Evolutionary conservation across 2,113 vertebrate species (phyloP).

Genomic region (Lipotes vexillifer): DNA sequence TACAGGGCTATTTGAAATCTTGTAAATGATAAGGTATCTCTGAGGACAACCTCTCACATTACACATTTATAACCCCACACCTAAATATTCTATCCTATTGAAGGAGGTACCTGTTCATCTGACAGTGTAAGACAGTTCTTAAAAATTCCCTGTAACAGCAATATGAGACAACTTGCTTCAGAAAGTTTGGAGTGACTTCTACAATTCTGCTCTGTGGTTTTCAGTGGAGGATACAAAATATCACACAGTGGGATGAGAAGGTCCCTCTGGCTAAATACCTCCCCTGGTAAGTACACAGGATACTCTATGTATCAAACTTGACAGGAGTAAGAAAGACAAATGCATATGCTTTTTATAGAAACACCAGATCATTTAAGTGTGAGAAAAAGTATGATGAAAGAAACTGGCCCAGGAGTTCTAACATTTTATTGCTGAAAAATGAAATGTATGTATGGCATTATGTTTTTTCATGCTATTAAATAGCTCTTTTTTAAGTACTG

Average conservation of each 20-base stretch:
- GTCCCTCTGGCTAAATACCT: not conserved
- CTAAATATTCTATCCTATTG: constrained; percentile 12
- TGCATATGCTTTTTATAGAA: constrained; percentile 3
- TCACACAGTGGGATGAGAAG: not conserved
- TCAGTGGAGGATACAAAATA: not conserved
- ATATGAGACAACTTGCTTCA: constrained; percentile 39
- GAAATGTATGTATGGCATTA: not conserved
- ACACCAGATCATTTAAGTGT: not conserved
- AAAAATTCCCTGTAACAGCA: constrained; percentile 15
- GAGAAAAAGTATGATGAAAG: not conserved
- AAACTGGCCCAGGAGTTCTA: not conserved
- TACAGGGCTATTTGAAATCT: not conserved
- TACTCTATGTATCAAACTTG: not conserved
- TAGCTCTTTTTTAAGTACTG: not conserved
- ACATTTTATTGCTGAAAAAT: not conserved
- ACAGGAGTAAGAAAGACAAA: not conserved
- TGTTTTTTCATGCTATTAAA: not conserved
- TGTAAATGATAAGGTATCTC: not conserved
- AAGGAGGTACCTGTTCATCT: not conserved
- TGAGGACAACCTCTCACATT: not conserved
- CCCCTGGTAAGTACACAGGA: not conserved
- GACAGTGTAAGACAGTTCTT: constrained; percentile 28
- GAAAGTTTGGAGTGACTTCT: constrained; percentile 8
- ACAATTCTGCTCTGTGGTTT: not conserved
- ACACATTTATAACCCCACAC: not conserved